A percentile compares a stretch with the other conserved stretches of the same genome.
Evolutionary conservation across 2,888 invertebrate species (phyloP).

Genomic region (Sericinus montela): DNA sequence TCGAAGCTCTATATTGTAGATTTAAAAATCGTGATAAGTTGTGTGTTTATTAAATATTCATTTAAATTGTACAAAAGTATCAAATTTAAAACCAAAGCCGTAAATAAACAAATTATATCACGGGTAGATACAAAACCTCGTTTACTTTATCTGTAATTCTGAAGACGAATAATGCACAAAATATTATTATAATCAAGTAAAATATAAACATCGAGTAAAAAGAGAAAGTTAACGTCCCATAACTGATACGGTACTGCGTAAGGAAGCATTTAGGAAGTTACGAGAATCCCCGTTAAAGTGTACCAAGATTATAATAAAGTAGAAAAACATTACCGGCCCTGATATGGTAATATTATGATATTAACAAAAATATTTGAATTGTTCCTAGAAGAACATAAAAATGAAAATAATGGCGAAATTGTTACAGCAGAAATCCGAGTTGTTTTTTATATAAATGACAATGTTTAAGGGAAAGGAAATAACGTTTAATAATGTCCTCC

Average conservation of each 20-base stretch:
- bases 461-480: too few relatives aligned
- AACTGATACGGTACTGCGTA: constrained; percentile 36
- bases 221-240: constrained; percentile 33
- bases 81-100: too few relatives aligned
- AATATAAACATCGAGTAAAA: constrained; percentile 18
- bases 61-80: too few relatives aligned
- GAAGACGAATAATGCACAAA: background rate
- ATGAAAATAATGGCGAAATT: too few relatives aligned
- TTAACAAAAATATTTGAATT: background rate
- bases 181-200: background rate
- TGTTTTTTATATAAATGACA: too few relatives aligned
- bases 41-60: too few relatives aligned
- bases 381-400: too few relatives aligned
- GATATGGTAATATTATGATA: constrained; percentile 10
- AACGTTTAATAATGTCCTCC: too few relatives aligned
- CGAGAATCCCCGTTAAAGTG: constrained; percentile 43
- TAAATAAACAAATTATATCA: background rate
- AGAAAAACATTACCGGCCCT: constrained; percentile 28
- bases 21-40: too few relatives aligned
- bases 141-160: too few relatives aligned
- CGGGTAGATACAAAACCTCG: background rate
- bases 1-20: too few relatives aligned
- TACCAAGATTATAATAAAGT: constrained; percentile 44
- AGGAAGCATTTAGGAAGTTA: constrained; percentile 54
- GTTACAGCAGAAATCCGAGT: too few relatives aligned